Percentiles rank a stretch among this genome's conserved stretches.
These are phyloP conservation scores for Oxystoma pomonae DNA, from an alignment of 2,888 invertebrate species.

Conservation along the genomic window DNA sequence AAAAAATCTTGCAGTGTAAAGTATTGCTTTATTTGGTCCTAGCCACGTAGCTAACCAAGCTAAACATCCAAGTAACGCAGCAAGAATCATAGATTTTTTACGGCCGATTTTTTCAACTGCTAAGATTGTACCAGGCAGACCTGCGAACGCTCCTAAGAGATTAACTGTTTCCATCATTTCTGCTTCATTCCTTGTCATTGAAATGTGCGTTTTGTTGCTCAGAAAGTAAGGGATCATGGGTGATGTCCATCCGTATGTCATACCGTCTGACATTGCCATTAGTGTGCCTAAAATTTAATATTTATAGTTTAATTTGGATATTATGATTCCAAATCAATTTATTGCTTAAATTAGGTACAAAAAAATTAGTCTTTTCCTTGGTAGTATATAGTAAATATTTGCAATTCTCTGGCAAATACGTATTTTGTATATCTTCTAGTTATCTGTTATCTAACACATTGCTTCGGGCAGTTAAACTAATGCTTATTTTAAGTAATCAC, in stretches of 20 bases:
- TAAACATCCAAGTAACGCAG: constrained; percentile 26
- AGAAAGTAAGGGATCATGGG: constrained; percentile 40
- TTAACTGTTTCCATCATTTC: constrained; percentile 31
- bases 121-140: constrained; percentile 35
- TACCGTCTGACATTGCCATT: constrained; percentile 43
- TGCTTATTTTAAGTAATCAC: too few species aligned
- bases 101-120: constrained; percentile 34
- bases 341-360: too few species aligned
- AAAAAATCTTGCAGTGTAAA: constrained; percentile 38
- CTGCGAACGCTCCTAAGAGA: constrained; percentile 29
- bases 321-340: too few species aligned
- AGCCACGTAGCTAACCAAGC: constrained; percentile 38
- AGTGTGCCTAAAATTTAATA: constrained; percentile 40
- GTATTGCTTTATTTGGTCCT: constrained; percentile 30
- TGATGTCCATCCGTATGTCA: constrained; percentile 44
- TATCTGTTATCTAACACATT: too few species aligned
- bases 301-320: too few species aligned
- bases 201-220: constrained; percentile 32
- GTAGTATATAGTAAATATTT: too few species aligned
- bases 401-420: too few species aligned
- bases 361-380: too few species aligned
- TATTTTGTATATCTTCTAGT: too few species aligned
- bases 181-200: constrained; percentile 30
- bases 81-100: constrained; percentile 36
- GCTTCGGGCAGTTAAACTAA: too few species aligned